These are phyloP conservation scores for Drosophila prostipennis DNA, from an alignment of 2,888 invertebrate genomes.

Conservation along the genomic window DNA sequence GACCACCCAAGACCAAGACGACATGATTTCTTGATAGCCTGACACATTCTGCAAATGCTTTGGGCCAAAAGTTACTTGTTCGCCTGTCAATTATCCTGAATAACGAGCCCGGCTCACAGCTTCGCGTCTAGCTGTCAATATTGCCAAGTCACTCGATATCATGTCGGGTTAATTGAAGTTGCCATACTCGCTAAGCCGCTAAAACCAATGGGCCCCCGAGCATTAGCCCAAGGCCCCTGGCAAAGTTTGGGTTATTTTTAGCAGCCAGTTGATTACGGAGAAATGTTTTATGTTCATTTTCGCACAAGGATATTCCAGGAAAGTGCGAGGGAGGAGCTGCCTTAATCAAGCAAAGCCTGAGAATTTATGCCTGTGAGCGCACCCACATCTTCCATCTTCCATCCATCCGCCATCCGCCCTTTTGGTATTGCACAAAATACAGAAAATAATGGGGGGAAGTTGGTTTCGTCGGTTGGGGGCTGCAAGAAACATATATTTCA, in stretches of 20 bases:
- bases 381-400: conserved; percentile 24
- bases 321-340: conserved; percentile 17
- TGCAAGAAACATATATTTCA: conserved; percentile 56
- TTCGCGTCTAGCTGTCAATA: conserved; percentile 35
- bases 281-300: conserved; percentile 53
- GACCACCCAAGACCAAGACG: conserved; percentile 14
- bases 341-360: conserved; percentile 32
- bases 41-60: conserved; percentile 36
- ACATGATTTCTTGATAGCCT: conserved; percentile 29
- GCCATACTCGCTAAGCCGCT: conserved; percentile 33
- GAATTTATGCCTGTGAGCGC: conserved; percentile 28
- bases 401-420: not conserved
- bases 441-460: not conserved
- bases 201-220: conserved; percentile 25
- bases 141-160: conserved; percentile 24
- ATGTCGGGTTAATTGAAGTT: conserved; percentile 51
- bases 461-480: not conserved
- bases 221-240: conserved; percentile 8
- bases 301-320: conserved; percentile 34
- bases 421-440: conserved; percentile 18
- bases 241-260: conserved; percentile 47
- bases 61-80: conserved; percentile 26
- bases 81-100: conserved; percentile 44
- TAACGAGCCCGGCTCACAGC: conserved; percentile 15
- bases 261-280: conserved; percentile 46